Evolutionary conservation across 64 coral and sea anemone genomes (phyloP).

Genomic region (Acropora tenuis): DNA sequence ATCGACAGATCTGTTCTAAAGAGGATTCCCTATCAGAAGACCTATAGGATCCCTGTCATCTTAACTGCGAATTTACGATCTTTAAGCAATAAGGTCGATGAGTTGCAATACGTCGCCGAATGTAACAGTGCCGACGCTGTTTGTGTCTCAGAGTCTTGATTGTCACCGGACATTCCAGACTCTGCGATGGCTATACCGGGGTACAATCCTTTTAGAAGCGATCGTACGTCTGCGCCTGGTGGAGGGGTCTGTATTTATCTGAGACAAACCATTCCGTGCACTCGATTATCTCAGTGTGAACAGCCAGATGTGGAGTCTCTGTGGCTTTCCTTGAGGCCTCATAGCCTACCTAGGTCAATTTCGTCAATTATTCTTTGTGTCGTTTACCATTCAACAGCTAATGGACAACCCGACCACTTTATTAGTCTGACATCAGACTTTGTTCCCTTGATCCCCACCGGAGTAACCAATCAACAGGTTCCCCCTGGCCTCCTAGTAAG

Average conservation of each 20-base stretch:
- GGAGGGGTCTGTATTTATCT: conserved; percentile 50
- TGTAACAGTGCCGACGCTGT: conserved; percentile 42
- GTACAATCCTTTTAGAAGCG: conserved; percentile 63
- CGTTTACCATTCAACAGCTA: conserved; percentile 6
- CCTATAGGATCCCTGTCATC: conserved; percentile 21
- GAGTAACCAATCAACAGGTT: too few relatives aligned
- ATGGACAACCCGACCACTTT: conserved; percentile 7
- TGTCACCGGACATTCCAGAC: conserved; percentile 44
- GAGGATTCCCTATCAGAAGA: conserved; percentile 13
- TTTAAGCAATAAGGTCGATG: conserved; percentile 56
- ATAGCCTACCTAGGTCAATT: neutral
- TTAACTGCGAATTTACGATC: conserved; percentile 27
- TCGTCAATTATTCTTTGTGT: neutral
- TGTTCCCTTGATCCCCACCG: too few relatives aligned
- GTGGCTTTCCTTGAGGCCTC: conserved; percentile 5
- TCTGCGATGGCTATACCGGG: conserved; percentile 56
- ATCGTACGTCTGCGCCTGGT: conserved; percentile 7
- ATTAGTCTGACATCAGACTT: neutral
- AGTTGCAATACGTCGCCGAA: conserved; percentile 37
- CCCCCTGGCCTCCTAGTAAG: too few relatives aligned
- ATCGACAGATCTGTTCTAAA: conserved; percentile 44
- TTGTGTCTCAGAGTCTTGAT: conserved; percentile 51
- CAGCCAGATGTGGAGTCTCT: conserved; percentile 4
- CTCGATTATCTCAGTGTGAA: conserved; percentile 14
- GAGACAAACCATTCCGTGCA: conserved; percentile 29